A percentile compares a stretch with the other conserved stretches of the same genome.
Evolutionary conservation across 2,797 vertebrate species (phyloP).

Genomic region (Phoxinus dragarum): DNA sequence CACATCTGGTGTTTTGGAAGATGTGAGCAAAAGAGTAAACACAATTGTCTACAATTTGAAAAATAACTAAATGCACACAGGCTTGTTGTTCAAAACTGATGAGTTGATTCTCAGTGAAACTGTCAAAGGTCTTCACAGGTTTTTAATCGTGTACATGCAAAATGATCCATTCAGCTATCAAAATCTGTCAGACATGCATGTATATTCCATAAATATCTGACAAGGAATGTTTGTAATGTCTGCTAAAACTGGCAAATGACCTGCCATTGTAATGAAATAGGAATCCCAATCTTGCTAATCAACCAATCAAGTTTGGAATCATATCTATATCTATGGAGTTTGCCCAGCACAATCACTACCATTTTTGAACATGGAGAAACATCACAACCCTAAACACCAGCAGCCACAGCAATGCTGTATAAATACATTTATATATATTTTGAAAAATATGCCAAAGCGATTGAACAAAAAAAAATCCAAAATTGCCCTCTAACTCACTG

Average conservation of each 20-base stretch:
- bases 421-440: not conserved
- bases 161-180: not conserved
- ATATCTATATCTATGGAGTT: not conserved
- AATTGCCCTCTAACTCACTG: constrained; percentile 81
- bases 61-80: not conserved
- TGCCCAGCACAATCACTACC: not conserved
- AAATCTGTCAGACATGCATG: not conserved
- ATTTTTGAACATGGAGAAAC: too few species aligned
- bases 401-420: too few species aligned
- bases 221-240: not conserved
- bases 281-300: not conserved
- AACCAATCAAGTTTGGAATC: not conserved
- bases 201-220: not conserved
- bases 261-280: not conserved
- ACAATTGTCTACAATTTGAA: not conserved
- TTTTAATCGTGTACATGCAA: not conserved
- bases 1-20: not conserved
- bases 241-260: not conserved
- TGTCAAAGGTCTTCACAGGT: not conserved
- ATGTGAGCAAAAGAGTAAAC: not conserved
- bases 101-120: not conserved
- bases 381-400: too few species aligned
- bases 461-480: not conserved
- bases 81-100: not conserved
- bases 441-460: not conserved